Evolutionary conservation across 2,888 invertebrate species (phyloP).

Genomic region (Drosophila multiciliata): DNA sequence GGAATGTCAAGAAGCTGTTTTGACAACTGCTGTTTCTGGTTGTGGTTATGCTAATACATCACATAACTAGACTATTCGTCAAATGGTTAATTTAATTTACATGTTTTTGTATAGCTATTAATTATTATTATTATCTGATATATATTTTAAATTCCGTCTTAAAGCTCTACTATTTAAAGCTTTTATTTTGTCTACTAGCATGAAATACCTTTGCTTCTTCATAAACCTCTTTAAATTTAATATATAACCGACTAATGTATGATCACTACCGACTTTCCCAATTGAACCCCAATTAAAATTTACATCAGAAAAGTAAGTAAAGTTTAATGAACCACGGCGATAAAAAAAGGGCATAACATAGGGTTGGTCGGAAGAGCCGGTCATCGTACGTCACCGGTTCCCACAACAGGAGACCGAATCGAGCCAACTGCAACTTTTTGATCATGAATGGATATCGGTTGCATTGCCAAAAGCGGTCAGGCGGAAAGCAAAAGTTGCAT

Average conservation of each 20-base stretch:
- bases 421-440: constrained; percentile 24
- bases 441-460: constrained; percentile 39
- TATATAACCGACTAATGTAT: constrained; percentile 22
- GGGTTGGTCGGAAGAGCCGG: constrained; percentile 50
- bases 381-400: constrained; percentile 31
- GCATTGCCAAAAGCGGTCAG: constrained; percentile 55
- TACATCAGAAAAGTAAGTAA: constrained; percentile 8
- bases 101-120: not conserved
- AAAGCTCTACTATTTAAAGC: constrained; percentile 21
- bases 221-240: not conserved
- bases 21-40: not conserved
- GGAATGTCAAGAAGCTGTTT: not conserved
- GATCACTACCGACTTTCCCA: constrained; percentile 23
- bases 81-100: not conserved
- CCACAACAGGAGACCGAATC: constrained; percentile 10
- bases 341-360: constrained; percentile 57
- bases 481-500: constrained; percentile 66
- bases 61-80: not conserved
- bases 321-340: constrained; percentile 64
- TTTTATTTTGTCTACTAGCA: not conserved
- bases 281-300: constrained; percentile 53
- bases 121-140: not conserved
- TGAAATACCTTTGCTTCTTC: not conserved
- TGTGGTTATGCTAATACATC: not conserved
- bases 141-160: not conserved